Evolutionary conservation across 2,113 vertebrate species (phyloP).

Genomic region (Macquaria ambigua): DNA sequence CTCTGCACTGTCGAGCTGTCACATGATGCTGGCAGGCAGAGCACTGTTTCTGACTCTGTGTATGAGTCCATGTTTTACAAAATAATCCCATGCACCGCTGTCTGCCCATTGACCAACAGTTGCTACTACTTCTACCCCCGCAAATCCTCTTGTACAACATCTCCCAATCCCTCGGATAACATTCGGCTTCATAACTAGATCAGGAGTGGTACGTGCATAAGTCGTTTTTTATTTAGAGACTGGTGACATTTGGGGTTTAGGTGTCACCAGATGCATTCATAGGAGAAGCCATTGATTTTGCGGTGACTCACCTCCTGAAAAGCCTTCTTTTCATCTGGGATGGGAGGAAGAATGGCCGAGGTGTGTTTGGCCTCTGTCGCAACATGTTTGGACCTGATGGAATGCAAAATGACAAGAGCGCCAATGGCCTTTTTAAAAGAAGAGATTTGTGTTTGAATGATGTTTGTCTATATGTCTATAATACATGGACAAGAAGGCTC

Average conservation of each 20-base stretch:
- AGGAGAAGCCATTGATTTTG: neutral
- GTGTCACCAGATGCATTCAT: conserved; percentile 40
- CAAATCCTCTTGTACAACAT: conserved; percentile 61
- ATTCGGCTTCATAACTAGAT: conserved; percentile 49
- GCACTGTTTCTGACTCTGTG: conserved; percentile 8
- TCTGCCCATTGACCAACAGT: conserved; percentile 63
- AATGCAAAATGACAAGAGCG: neutral
- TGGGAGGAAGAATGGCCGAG: conserved; percentile 32
- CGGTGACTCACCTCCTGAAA: conserved; percentile 46
- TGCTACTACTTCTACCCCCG: conserved; percentile 25
- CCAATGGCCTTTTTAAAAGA: neutral
- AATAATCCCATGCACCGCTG: conserved; percentile 63
- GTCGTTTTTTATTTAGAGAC: conserved; percentile 29
- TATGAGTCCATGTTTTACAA: conserved; percentile 33
- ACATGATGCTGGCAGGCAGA: conserved; percentile 39
- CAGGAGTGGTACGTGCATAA: conserved; percentile 1
- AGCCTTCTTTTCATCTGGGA: conserved; percentile 29
- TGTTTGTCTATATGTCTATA: neutral
- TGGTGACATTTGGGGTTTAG: conserved; percentile 29
- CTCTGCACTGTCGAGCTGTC: conserved; percentile 33
- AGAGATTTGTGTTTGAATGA: neutral
- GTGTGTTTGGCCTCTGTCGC: conserved; percentile 28
- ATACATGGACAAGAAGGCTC: neutral
- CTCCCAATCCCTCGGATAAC: conserved; percentile 56
- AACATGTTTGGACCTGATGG: conserved; percentile 43